Base-by-base conservation (phyloP, 2,113 vertebrate species). In the Vombatus ursinus region DNA sequence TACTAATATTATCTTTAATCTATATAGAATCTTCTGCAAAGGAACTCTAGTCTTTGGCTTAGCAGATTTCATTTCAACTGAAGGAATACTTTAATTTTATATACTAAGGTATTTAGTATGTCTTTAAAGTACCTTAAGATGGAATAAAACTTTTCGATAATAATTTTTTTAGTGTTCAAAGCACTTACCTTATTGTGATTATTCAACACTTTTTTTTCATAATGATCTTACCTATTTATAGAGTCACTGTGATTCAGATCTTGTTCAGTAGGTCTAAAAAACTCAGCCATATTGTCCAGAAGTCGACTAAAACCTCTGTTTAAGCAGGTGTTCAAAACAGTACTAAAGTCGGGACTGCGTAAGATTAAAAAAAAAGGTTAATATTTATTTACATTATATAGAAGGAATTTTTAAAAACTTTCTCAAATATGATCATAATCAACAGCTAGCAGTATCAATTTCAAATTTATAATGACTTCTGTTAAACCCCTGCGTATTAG, bases 211-310 rank as follows among this genome's bases (percentile, higher is more conserved):
- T 50, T 31, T 25, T 93, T 94, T 25, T 19, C 1, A 51, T 3
- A 25, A 25, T 49, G 8, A 16, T 26, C 95, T 97, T 97, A 99
- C 99, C 99, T 99, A 92, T 99, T 98, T 95, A 99, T 96, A 92
- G 98, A 98, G 91, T 95, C 95, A 22, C 96, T 97, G 68, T 97
- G 98, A 92, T 98, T 98, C 54, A 99, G 96, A 94, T 99, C 99
- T 91, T 98, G 97, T 7, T 99, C 99, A 2, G 99, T 99, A 26
- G 99, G 99, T 97, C 98, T 99, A 97, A 99, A 99, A 98, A 99
- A 99, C 97, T 99, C 99, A 0, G 99, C 99, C 99, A 99, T 98
- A 50, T 99, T 99, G 98, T 99, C 99, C 48, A 99, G 98, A 93
- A 99, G 99, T 96, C 98, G 99, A 96, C 99, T 99, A 97, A 99